Conservation (phyloP, 2,113 vertebrate genomes). For the Condylura cristata region DNA sequence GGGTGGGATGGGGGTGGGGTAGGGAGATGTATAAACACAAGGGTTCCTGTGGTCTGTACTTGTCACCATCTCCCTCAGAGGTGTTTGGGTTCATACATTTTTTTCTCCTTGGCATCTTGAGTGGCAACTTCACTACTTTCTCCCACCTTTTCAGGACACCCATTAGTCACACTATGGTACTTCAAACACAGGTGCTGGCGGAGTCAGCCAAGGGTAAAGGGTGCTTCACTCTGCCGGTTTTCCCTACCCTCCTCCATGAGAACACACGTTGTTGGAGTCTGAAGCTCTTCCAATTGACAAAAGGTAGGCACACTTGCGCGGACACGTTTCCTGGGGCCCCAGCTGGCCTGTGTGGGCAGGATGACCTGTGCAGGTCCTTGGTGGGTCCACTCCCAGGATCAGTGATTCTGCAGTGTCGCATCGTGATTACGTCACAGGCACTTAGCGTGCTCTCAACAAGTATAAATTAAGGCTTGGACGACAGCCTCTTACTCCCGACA, state of each 20-base stretch:
- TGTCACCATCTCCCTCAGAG: background rate
- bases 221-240: background rate
- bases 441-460: conserved; percentile 52
- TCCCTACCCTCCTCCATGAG: background rate
- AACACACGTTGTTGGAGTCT: background rate
- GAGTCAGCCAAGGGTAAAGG: background rate
- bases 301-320: background rate
- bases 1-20: accelerated
- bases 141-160: background rate
- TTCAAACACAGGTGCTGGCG: background rate
- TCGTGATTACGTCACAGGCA: background rate
- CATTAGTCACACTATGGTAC: background rate
- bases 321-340: background rate
- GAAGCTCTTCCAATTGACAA: background rate
- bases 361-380: background rate
- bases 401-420: background rate
- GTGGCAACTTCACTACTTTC: background rate
- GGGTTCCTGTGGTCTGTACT: background rate
- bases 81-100: background rate
- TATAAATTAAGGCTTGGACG: conserved; percentile 19
- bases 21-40: background rate
- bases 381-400: background rate
- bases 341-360: background rate
- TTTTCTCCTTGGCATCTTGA: background rate
- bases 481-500: conserved; percentile 33